Evolutionary conservation across 2,797 vertebrate species (phyloP), one percentile per base, ranked within the genome.

Genomic region (Poecilia velifera): DNA sequence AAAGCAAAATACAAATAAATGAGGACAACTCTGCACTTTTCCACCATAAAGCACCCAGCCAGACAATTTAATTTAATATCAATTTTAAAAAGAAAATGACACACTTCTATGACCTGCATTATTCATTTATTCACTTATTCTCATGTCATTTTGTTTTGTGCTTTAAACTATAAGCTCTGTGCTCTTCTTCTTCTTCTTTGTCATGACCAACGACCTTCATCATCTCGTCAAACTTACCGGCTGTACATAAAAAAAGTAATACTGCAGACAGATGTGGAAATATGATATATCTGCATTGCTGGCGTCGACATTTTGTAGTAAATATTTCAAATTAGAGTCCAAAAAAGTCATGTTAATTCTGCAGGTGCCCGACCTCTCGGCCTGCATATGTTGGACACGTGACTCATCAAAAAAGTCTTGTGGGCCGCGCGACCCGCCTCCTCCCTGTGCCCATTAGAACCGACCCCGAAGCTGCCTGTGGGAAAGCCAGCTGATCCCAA

Each of bases 391-490:
- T 88, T 51, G 92, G 92, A 92, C 96, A 96, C 94, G 95, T 95
- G 94, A 94, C 94, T 96, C 96, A 94, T 96, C 94, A 22, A 43
- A 95, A 95, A 95, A 95, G 94, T 94, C 95, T 95, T 88, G 89
- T 94, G 95, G 96, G 96, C 96, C 95, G 92, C 97, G 20, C 6
- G 97, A 97, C 96, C 97, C 95, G 95, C 95, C 95, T 96, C 94
- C 95, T 96, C 84, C 95, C 95, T 94, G 93, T 0, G 96, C 95
- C 95, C 90, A 95, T 96, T 96, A 96, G 97, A 97, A 97, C 96
- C 96, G 96, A 97, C 97, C 97, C 97, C 7, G 41, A 97, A 97
- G 96, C 97, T 96, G 95, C 96, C 94, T 84, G 95, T 95, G 95
- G 85, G 96, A 94, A 95, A 93, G 94, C 88, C 95, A 93, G 94